Base-by-base conservation (phyloP, 2,113 vertebrate genomes). In the Motacilla alba region DNA sequence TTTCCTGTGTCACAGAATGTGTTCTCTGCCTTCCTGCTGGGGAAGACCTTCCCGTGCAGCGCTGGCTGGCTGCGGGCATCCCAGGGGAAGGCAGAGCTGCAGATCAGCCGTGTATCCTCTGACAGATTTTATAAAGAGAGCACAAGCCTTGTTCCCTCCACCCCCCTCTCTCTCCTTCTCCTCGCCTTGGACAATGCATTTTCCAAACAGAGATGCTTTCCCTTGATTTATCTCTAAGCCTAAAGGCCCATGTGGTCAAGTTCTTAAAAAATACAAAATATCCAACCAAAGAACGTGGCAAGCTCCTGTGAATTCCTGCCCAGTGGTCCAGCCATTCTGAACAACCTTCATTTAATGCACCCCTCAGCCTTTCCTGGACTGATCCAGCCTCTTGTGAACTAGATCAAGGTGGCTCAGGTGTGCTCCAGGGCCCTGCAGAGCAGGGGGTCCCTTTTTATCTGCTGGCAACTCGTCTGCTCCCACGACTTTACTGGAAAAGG, bases 1-100 rank as follows among this genome's bases (percentile, higher is more conserved):
- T 96, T 96, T 86, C 68, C 68, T 60, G 23, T 96, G 80, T 69
- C 87, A 68, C 93, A 95, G 95, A 93, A 87, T 62, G 87, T 89
- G 80, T 92, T 97, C 80, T 56, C 50, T 89, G 77, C 86, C 52
- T 96, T 90, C 55, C 35, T 78, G 85, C 59, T 0, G 39, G 90
- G 83, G 52, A 88, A 75, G 76, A 92, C 91, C 74, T 92, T 84
- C 81, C 91, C 0, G n/a, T 31, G 39, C 73, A 27, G 80, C 0
- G 0, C 83, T 84, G 2, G 6, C 82, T 73, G 83, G 75, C 70
- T 93, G 85, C 8, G 2, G 72, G 59, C 76, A 13, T 56, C 87
- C 66, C 67, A 10, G 66, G 84, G 64, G 73, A 69, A 52, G 58
- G 91, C 66, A 41, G 83, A 89, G 87, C 91, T 96, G 91, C 83